A percentile compares a stretch with the other conserved stretches of the same genome.
These are phyloP conservation scores for Apodemia mormo DNA, from an alignment of 2,888 invertebrate genomes.

Conservation along the genomic window DNA sequence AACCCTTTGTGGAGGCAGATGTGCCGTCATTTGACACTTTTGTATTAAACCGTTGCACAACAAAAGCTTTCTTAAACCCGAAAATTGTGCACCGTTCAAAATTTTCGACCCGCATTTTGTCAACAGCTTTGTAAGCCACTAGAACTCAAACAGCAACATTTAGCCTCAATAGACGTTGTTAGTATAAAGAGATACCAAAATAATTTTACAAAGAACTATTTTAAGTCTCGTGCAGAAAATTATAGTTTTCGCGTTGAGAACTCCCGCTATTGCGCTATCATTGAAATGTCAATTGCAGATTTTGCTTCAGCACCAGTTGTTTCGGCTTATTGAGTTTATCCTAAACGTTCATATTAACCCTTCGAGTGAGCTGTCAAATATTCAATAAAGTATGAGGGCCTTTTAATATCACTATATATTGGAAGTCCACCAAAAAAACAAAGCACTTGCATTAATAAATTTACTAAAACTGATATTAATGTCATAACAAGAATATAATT, in stretches of 20 bases:
- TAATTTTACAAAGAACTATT: constrained; percentile 18
- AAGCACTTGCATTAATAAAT: constrained; percentile 66
- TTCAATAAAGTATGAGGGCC: constrained; percentile 68
- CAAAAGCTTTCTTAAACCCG: constrained; percentile 79
- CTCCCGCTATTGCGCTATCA: constrained; percentile 57
- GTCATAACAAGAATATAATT: constrained; percentile 73
- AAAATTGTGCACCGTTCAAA: constrained; percentile 76
- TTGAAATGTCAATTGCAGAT: constrained; percentile 75
- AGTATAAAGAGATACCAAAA: constrained; percentile 10
- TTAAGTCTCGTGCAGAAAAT: constrained; percentile 16
- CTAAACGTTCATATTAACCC: constrained; percentile 79
- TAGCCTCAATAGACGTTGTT: constrained; percentile 30
- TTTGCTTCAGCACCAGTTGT: constrained; percentile 74
- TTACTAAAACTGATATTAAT: constrained; percentile 57
- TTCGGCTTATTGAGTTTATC: constrained; percentile 77
- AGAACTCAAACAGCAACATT: constrained; percentile 43
- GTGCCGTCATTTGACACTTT: constrained; percentile 82
- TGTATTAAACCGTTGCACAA: constrained; percentile 82
- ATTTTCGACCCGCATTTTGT: constrained; percentile 76
- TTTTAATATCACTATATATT: constrained; percentile 60
- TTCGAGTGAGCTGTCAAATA: constrained; percentile 77
- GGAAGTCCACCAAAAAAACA: constrained; percentile 55
- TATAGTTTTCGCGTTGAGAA: constrained; percentile 20
- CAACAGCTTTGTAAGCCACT: constrained; percentile 55
- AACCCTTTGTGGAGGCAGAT: constrained; percentile 81